A percentile compares a stretch with the other conserved stretches of the same genome.
Conservation (phyloP, 2,113 vertebrate genomes). For the Phylloscopus whistleri region DNA sequence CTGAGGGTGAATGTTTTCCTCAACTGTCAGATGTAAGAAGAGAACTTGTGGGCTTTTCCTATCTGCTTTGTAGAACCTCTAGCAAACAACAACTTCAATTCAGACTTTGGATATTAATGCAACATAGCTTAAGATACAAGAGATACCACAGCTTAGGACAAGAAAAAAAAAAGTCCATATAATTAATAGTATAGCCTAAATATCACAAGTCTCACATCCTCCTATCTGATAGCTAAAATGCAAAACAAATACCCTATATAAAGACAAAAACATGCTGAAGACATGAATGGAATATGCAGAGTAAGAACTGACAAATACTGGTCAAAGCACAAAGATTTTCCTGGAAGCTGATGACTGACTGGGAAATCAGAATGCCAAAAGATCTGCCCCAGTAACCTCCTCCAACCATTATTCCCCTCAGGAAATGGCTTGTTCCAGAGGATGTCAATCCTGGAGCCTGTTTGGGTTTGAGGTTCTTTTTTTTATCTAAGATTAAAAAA, state of each 20-base stretch:
- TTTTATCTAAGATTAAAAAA: slow-evolving; percentile 22
- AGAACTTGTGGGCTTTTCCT: not conserved
- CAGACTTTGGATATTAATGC: not conserved
- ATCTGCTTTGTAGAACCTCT: not conserved
- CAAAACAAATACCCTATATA: not conserved
- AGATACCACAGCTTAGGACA: not conserved
- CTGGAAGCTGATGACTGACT: not conserved
- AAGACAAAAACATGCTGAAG: not conserved
- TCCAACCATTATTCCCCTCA: slow-evolving; percentile 4
- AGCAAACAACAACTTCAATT: not conserved
- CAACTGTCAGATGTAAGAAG: not conserved
- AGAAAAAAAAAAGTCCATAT: not conserved
- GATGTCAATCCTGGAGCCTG: not conserved
- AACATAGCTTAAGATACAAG: not conserved
- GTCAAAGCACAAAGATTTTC: not conserved
- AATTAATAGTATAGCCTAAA: not conserved
- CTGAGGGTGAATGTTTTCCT: not conserved
- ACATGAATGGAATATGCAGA: not conserved
- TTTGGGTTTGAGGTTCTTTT: not conserved
- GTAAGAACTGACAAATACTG: not conserved
- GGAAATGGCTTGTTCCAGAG: slow-evolving; percentile 10
- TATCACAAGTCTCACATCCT: not conserved
- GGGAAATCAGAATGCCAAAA: not conserved
- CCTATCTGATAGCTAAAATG: not conserved
- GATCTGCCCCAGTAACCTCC: not conserved